These are phyloP conservation scores for Lagodon rhomboides DNA, from an alignment of 2,797 vertebrate species.

Conservation along the genomic window DNA sequence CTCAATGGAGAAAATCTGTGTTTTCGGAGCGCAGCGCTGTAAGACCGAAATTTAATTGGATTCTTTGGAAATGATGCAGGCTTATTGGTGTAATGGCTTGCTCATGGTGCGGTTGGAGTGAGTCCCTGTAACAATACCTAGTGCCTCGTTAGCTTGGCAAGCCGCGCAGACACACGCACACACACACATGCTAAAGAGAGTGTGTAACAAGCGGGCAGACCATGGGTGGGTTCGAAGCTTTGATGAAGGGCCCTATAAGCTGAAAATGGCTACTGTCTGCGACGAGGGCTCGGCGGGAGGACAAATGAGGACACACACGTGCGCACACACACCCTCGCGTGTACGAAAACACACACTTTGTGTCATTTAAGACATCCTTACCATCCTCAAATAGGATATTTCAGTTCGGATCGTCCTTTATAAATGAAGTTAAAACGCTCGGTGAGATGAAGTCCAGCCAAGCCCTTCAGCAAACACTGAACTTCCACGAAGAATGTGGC, in stretches of 20 bases:
- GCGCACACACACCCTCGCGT: slow-evolving; percentile 6
- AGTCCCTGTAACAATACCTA: slow-evolving; percentile 76
- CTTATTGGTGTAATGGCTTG: slow-evolving; percentile 81
- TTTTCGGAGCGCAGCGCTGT: slow-evolving; percentile 76
- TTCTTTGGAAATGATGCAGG: slow-evolving; percentile 82
- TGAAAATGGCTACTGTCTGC: slow-evolving; percentile 69
- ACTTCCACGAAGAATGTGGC: slow-evolving; percentile 40
- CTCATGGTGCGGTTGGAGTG: slow-evolving; percentile 81
- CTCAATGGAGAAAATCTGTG: slow-evolving; percentile 75
- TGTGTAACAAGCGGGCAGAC: slow-evolving; percentile 63
- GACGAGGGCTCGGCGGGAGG: slow-evolving; percentile 31
- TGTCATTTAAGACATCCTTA: slow-evolving; percentile 7
- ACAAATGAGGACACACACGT: slow-evolving; percentile 60
- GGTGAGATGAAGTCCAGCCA: neutral
- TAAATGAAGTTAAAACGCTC: slow-evolving; percentile 15
- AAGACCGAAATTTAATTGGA: slow-evolving; percentile 82
- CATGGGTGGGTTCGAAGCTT: slow-evolving; percentile 67
- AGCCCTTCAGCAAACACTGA: slow-evolving; percentile 41
- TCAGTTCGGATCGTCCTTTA: slow-evolving; percentile 2
- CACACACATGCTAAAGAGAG: slow-evolving; percentile 52
- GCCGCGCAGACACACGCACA: slow-evolving; percentile 29
- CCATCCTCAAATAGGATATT: neutral
- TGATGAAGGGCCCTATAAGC: slow-evolving; percentile 67
- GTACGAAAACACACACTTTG: neutral
- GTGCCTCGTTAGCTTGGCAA: slow-evolving; percentile 77